Percentiles rank a stretch among this genome's conserved stretches.
These are phyloP conservation scores for Latrodectus hesperus DNA, from an alignment of 2,888 invertebrate species.

Conservation along the genomic window DNA sequence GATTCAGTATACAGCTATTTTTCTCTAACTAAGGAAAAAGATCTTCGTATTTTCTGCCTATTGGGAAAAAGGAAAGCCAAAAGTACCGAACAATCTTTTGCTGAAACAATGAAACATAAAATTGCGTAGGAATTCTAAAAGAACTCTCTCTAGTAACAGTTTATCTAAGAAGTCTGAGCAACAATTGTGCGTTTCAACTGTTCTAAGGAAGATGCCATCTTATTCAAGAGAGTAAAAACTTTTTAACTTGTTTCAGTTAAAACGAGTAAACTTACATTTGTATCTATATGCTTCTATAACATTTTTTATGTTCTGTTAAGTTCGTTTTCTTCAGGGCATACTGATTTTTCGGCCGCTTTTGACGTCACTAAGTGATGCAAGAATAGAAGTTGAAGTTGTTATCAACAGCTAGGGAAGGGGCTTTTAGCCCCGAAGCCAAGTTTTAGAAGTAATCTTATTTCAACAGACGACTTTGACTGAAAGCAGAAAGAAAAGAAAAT, in stretches of 20 bases:
- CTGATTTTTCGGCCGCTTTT: conserved; percentile 49
- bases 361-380: conserved; percentile 61
- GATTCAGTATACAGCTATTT: no score
- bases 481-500: conserved; percentile 17
- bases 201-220: conserved; percentile 38
- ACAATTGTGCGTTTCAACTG: conserved; percentile 19
- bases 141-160: neutral
- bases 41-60: neutral
- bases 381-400: conserved; percentile 60
- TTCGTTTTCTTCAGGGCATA: conserved; percentile 41
- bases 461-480: conserved; percentile 56
- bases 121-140: neutral
- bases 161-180: neutral
- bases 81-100: neutral
- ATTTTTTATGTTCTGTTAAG: conserved; percentile 44
- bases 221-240: conserved; percentile 29
- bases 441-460: conserved; percentile 67
- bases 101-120: neutral
- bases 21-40: no score
- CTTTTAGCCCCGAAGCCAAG: conserved; percentile 35
- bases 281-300: conserved; percentile 5
- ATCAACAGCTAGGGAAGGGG: conserved; percentile 39
- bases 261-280: conserved; percentile 46
- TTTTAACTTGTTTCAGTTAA: neutral
- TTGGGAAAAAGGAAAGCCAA: neutral